A percentile compares a stretch with the other conserved stretches of the same genome.
Conservation (phyloP, 2,113 vertebrate species). For the Orcinus orca region DNA sequence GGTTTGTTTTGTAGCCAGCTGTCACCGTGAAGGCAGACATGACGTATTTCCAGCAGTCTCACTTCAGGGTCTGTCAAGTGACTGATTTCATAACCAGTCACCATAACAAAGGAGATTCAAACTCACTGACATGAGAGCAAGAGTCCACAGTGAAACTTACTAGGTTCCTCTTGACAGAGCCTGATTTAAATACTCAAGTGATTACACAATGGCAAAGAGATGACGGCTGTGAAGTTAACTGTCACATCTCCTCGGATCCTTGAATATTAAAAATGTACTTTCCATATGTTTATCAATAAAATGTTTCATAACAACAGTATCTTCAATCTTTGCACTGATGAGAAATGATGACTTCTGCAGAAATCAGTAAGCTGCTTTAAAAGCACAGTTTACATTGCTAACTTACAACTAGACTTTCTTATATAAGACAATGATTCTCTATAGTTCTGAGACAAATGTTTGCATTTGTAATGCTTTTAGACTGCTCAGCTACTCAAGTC, state of each 20-base stretch:
- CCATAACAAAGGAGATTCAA: slow-evolving; percentile 59
- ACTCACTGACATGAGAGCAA: background rate
- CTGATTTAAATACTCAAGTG: slow-evolving; percentile 40
- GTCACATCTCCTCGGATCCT: background rate
- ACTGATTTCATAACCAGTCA: slow-evolving; percentile 65
- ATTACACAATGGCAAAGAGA: background rate
- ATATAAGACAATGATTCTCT: background rate
- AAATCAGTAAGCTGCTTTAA: background rate
- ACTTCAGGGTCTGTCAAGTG: slow-evolving; percentile 61
- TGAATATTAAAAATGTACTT: slow-evolving; percentile 39
- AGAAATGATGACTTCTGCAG: slow-evolving; percentile 3
- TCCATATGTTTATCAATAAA: background rate
- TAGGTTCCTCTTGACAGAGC: background rate
- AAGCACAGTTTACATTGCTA: background rate
- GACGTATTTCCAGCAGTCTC: slow-evolving; percentile 62
- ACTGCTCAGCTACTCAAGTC: background rate
- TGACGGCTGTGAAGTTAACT: background rate
- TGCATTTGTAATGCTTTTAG: background rate
- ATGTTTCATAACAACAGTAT: background rate
- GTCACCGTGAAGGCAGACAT: slow-evolving; percentile 66
- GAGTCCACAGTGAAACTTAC: background rate
- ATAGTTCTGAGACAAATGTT: background rate
- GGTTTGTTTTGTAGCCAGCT: slow-evolving; percentile 60
- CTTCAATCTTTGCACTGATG: background rate
- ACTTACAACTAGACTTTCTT: background rate